A percentile compares a stretch with the other conserved stretches of the same genome.
phyloP scores from a whole-genome alignment of 1,140 invertebrate species.

The Tenebrio molitor region DNA sequence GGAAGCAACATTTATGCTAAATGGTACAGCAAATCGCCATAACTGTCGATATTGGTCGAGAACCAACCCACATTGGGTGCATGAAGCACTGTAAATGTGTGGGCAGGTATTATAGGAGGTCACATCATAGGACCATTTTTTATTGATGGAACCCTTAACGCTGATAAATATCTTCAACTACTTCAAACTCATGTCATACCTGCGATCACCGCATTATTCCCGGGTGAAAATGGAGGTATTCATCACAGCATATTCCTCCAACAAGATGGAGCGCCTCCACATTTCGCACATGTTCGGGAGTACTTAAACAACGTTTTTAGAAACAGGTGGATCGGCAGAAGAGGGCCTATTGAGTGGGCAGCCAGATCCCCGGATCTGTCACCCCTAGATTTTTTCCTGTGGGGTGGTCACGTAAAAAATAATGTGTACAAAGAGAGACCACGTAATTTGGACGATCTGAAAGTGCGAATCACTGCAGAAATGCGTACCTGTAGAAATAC shows the following conservation, averaged over 20 bases:
- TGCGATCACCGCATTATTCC: neutral
- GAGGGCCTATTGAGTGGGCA: neutral
- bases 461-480: constrained; percentile 21
- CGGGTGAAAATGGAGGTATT: constrained; percentile 25
- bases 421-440: constrained; percentile 17
- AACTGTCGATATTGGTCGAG: constrained; percentile 39
- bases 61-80: constrained; percentile 36
- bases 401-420: constrained; percentile 16
- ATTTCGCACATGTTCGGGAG: constrained; percentile 1
- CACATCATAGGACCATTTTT: constrained; percentile 37
- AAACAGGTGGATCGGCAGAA: constrained; percentile 18
- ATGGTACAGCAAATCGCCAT: constrained; percentile 18
- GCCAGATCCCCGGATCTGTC: constrained; percentile 15
- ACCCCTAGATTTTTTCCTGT: constrained; percentile 29
- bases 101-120: constrained; percentile 14
- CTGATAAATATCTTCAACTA: constrained; percentile 10
- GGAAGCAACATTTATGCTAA: constrained; percentile 26
- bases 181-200: constrained; percentile 17
- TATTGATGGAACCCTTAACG: constrained; percentile 10
- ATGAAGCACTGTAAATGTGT: constrained; percentile 13
- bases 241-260: constrained; percentile 9
- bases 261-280: constrained; percentile 19
- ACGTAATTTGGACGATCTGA: constrained; percentile 2
- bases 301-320: constrained; percentile 16
- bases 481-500: constrained; percentile 18